Evolutionary conservation across 2,113 vertebrate genomes (phyloP).

Genomic region (Takifugu bimaculatus): DNA sequence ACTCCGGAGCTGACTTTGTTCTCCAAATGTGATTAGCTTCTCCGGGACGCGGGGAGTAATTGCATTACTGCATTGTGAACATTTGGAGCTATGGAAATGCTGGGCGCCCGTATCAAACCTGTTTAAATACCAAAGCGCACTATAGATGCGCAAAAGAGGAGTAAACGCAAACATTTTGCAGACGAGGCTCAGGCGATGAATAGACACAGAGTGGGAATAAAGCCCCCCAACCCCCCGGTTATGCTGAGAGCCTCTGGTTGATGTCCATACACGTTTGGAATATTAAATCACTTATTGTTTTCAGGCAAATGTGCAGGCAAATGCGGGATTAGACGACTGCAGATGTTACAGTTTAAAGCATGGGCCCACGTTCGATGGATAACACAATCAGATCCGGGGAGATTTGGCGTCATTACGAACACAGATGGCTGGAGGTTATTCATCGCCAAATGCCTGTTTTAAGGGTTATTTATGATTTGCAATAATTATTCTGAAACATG

Average conservation of each 20-base stretch:
- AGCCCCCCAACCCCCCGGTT: neutral
- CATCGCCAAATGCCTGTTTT: conserved; percentile 25
- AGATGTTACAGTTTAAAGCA: conserved; percentile 34
- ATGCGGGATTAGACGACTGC: conserved; percentile 9
- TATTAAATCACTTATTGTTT: conserved; percentile 51
- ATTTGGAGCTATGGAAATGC: conserved; percentile 65
- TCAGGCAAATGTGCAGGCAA: conserved; percentile 12
- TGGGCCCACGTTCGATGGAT: conserved; percentile 18
- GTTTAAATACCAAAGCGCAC: conserved; percentile 65
- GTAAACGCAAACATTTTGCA: conserved; percentile 67
- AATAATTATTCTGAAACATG: neutral
- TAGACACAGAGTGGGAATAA: conserved; percentile 30
- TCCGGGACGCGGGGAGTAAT: conserved; percentile 70
- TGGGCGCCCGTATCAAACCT: conserved; percentile 71
- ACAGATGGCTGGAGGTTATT: conserved; percentile 44
- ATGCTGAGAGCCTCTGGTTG: conserved; percentile 31
- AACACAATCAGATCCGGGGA: conserved; percentile 6
- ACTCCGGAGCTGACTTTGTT: conserved; percentile 74
- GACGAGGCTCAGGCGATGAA: conserved; percentile 56
- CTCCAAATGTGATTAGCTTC: conserved; percentile 79
- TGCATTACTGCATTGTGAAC: conserved; percentile 77
- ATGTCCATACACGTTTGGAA: conserved; percentile 50
- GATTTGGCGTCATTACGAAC: conserved; percentile 8
- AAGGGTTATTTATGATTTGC: conserved; percentile 13
- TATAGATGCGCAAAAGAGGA: conserved; percentile 47